Evolutionary conservation across 2,797 vertebrate genomes (phyloP).

Genomic region (Aldrovandia affinis): DNA sequence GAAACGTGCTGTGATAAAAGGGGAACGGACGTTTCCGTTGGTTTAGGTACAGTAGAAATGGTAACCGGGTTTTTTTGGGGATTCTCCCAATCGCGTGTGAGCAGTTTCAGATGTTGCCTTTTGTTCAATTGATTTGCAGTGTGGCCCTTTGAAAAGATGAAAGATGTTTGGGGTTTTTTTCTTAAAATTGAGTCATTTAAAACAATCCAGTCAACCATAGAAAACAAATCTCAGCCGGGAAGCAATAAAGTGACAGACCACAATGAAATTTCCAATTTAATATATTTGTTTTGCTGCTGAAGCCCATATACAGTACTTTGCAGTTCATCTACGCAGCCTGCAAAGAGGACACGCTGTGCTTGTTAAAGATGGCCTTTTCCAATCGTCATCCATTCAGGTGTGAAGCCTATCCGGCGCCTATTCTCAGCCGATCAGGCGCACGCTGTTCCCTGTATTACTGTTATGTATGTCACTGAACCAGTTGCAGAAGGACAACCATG

Average conservation of each 20-base stretch:
- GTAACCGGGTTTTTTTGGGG: background rate
- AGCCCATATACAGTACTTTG: background rate
- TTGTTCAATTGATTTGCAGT: background rate
- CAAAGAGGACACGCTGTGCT: conserved; percentile 16
- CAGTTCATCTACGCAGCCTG: background rate
- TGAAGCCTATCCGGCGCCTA: background rate
- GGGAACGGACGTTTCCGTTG: no score
- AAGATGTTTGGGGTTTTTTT: conserved; percentile 5
- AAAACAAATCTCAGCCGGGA: conserved; percentile 49
- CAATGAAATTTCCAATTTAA: conserved; percentile 40
- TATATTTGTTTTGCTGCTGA: background rate
- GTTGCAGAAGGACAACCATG: conserved; percentile 46
- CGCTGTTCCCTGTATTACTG: conserved; percentile 56
- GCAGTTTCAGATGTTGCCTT: background rate
- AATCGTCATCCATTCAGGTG: conserved; percentile 39
- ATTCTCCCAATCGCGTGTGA: background rate
- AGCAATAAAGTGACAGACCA: conserved; percentile 57
- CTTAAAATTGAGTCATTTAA: conserved; percentile 64
- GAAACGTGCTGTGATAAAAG: no score
- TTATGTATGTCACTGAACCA: conserved; percentile 34
- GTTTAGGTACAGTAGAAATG: background rate
- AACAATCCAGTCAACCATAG: conserved; percentile 65
- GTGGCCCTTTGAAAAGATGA: background rate
- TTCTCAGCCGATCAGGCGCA: conserved; percentile 31
- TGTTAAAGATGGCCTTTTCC: conserved; percentile 53